Percentiles rank a stretch among this genome's conserved stretches.
These are phyloP conservation scores for Streptopelia turtur DNA, from an alignment of 2,797 vertebrate genomes.

Conservation along the genomic window DNA sequence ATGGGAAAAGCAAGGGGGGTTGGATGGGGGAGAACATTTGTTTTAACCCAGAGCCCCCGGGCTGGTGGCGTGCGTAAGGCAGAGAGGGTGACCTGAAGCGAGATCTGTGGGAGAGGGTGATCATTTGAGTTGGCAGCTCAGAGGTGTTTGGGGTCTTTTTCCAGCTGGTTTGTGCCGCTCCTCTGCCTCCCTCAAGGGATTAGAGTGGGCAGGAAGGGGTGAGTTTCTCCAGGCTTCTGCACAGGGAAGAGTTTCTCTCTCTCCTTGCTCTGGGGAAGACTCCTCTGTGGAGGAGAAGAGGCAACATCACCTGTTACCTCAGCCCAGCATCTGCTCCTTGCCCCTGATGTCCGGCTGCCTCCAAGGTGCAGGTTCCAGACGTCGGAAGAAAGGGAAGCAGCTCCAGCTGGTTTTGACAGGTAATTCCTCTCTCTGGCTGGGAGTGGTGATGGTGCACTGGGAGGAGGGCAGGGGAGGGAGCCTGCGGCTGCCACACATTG, in stretches of 20 bases:
- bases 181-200: not conserved
- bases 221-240: conserved; percentile 9
- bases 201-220: not conserved
- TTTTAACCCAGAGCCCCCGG: conserved; percentile 44
- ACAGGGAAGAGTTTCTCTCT: not conserved
- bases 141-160: conserved; percentile 6
- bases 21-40: conserved; percentile 62
- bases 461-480: not conserved
- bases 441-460: not conserved
- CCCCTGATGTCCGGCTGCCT: conserved; percentile 50
- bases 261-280: not conserved
- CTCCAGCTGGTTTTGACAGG: conserved; percentile 61
- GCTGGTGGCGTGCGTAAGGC: not conserved
- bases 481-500: not conserved
- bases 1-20: conserved; percentile 62
- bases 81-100: not conserved
- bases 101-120: conserved; percentile 11
- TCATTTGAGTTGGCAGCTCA: conserved; percentile 23
- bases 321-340: not conserved
- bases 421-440: conserved; percentile 21
- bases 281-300: not conserved
- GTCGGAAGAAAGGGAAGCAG: conserved; percentile 30
- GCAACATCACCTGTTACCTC: not conserved
- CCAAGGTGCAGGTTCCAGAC: conserved; percentile 44
- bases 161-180: conserved; percentile 5